Evolutionary conservation across 2,113 vertebrate species (phyloP), one percentile per base, ranked within the genome.

Genomic region (Saccopteryx bilineata): DNA sequence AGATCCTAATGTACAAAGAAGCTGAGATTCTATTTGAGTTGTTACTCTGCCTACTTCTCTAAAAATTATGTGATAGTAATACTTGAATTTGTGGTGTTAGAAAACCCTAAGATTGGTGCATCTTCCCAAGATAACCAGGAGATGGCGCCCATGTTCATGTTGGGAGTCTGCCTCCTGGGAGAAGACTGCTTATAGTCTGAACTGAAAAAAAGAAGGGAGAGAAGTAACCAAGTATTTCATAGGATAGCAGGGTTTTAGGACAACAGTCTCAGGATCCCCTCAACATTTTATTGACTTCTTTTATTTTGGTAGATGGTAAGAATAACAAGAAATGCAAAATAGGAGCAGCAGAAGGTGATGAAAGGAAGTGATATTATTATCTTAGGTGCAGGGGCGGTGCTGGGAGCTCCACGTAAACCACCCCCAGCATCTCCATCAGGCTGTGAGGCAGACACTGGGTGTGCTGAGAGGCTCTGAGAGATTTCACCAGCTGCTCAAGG

Each of bases 121-220:
- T 24, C 7, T 92, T 46, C 65, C 69, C 1, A 0, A 19, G 7
- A 21, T 21, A 33, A n/a, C 93, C 96, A 91, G 86, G 5, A 97
- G 97, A 79, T 79, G 95, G 96, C 90, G 13, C 31, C 21, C 26
- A 15, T 0, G 21, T 21, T 11, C 1, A 6, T 1, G 2, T 3
- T 6, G 19, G 31, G 21, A 24, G 33, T 24, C 31, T 7, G 54
- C 31, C 14, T 63, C 19, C 7, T 5, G 17, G 13, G 2, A 11
- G 19, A 33, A 50, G 15, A 11, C 3, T 14, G 61, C 63, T 28
- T 28, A 1, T 19, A 28, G 31, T n/a, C 0, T 0, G 5, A 80
- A 46, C 17, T 15, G 21, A n/a, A 0, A 1, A 28, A 48, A 31
- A 19, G 5, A 33, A 80, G 3, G 17, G 9, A 50, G 39, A 52